A percentile compares a stretch with the other conserved stretches of the same genome.
phyloP scores from a whole-genome alignment of 2,113 vertebrate species.

The Mormoops blainvillei region DNA sequence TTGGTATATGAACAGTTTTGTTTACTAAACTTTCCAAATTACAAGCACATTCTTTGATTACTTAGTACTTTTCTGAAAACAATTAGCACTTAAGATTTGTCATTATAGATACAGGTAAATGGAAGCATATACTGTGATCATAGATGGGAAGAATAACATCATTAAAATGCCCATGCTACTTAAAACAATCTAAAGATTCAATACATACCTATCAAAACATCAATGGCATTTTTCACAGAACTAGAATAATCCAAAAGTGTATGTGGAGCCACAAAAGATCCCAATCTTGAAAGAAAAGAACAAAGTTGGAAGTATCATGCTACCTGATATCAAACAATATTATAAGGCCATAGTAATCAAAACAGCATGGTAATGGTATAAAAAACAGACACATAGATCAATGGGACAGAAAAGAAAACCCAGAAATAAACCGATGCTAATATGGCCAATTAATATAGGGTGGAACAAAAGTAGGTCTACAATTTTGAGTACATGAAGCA shows the following conservation, averaged over 20 bases:
- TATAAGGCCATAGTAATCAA: too few relatives aligned
- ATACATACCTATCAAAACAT: background rate
- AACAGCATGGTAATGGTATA: too few relatives aligned
- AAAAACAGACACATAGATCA: background rate
- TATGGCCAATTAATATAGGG: background rate
- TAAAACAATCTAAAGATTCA: background rate
- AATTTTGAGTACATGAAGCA: background rate
- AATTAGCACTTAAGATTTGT: background rate
- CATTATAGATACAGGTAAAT: background rate
- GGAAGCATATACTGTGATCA: background rate
- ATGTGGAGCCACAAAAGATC: background rate
- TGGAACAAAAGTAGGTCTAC: background rate
- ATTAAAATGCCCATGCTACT: background rate
- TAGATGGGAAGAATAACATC: background rate
- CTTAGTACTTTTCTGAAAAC: conserved; percentile 3
- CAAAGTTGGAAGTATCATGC: too few relatives aligned
- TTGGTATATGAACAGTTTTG: background rate
- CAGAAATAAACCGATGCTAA: background rate
- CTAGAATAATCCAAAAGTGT: background rate
- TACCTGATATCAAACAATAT: too few relatives aligned
- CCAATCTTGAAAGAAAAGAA: too few relatives aligned
- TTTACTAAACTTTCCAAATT: background rate
- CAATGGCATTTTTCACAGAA: background rate
- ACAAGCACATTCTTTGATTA: background rate
- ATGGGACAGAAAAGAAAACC: background rate